Base-by-base conservation (phyloP, 2,888 invertebrate genomes). In the Liodrosophila aerea region DNA sequence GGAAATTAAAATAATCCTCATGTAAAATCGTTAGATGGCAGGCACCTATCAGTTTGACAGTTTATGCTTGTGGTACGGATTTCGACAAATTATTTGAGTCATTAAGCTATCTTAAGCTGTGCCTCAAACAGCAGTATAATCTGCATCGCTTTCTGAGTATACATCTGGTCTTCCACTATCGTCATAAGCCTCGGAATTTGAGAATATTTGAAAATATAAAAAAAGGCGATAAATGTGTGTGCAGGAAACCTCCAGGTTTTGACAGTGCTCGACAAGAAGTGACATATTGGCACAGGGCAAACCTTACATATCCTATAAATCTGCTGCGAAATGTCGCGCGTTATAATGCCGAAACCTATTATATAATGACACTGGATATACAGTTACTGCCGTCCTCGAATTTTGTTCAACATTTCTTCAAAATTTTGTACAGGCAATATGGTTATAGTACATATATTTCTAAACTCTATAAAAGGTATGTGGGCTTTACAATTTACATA, bases 281-380 rank as follows among this genome's bases (percentile, higher is more conserved):
- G 0, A 63, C 60, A 1, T 65, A 94, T 86, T 66, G 65, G 73
- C 13, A 58, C 40, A 31, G 16, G 5, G 9, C 16, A 0, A 93
- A 93, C 74, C 91, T 96, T 4, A 88, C 93, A n/a, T 97, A 96
- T 87, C 96, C 96, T 0, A 94, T 96, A 56, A 97, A 96, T 88
- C 94, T 96, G 1, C 95, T 95, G 0, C 91, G 96, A 22, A 96
- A 96, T 88, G 92, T 96, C 4, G 96, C 96, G 0, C 91, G 96
- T 15, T 93, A 94, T 71, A 92, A 93, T 34, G 94, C 95, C 0
- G 91, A 93, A 29, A 96, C 96, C 0, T 93, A 95, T 87, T 96
- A 92, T 88, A 92, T 96, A 27, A 91, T 96, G 45, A 93, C 96
- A 1, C 94, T 95, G 33, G 96, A 97, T 87, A 95, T 96, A 71